These are phyloP conservation scores for Anodontia alba DNA, from an alignment of 2,888 invertebrate species.

Conservation along the genomic window DNA sequence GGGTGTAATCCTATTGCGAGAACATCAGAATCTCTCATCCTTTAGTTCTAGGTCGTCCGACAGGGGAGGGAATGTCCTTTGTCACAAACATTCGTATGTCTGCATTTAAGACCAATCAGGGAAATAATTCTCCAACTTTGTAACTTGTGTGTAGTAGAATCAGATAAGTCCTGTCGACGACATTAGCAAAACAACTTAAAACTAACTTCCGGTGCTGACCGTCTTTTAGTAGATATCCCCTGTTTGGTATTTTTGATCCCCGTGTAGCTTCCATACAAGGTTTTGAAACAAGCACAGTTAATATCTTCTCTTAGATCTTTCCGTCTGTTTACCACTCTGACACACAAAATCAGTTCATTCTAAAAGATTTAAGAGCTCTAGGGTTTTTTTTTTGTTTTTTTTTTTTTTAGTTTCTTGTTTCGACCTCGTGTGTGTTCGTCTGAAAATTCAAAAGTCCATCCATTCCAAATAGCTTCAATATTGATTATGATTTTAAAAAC, in stretches of 20 bases:
- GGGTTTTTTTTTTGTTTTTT: conserved; percentile 1
- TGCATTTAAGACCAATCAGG: no score
- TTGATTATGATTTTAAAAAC: conserved; percentile 8
- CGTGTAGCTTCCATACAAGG: background rate
- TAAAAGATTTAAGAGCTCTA: background rate
- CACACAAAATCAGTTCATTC: background rate
- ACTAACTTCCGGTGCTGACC: no score
- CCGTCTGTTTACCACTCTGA: background rate
- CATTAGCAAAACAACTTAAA: no score
- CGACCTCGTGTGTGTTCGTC: conserved; percentile 10
- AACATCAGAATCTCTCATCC: no score
- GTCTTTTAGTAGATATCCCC: no score
- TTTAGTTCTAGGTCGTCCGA: no score
- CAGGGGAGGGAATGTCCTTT: no score
- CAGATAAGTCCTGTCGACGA: no score
- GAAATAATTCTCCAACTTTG: no score
- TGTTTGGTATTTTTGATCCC: background rate
- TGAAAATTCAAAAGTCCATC: background rate
- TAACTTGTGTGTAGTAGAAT: no score
- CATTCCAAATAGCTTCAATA: background rate
- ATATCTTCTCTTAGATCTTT: conserved; percentile 1
- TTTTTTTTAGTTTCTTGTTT: conserved; percentile 7
- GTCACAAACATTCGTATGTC: no score
- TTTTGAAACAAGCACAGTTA: background rate
- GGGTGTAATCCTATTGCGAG: no score